These are phyloP conservation scores for Centropyge bicolor DNA, from an alignment of 2,797 vertebrate species.

Conservation along the genomic window DNA sequence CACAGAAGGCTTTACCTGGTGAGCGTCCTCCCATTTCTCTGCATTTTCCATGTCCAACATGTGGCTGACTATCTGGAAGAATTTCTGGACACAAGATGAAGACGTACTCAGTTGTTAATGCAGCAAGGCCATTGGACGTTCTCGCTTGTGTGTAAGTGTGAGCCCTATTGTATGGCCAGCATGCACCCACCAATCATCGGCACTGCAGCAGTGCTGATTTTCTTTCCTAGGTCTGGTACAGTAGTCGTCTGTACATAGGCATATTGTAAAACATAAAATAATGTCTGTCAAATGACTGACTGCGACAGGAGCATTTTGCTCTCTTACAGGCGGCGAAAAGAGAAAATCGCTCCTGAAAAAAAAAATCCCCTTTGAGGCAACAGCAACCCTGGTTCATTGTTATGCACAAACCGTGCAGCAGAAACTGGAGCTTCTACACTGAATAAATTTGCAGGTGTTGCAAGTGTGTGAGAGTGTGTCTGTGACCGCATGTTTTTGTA, in stretches of 20 bases:
- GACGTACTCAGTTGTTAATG: conserved; percentile 5
- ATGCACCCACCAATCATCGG: conserved; percentile 4
- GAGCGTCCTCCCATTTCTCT: conserved; percentile 96
- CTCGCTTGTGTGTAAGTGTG: not conserved
- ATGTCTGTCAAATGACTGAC: conserved; percentile 31
- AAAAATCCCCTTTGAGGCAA: conserved; percentile 40
- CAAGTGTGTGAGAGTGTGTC: conserved; percentile 9
- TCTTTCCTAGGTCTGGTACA: conserved; percentile 5
- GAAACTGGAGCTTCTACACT: conserved; percentile 35
- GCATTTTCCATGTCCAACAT: conserved; percentile 97
- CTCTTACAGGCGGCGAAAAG: conserved; percentile 24
- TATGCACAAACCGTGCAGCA: conserved; percentile 41
- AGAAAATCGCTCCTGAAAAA: conserved; percentile 29
- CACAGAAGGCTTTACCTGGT: conserved; percentile 88
- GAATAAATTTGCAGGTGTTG: conserved; percentile 23
- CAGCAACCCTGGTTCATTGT: conserved; percentile 46
- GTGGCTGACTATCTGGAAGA: conserved; percentile 98
- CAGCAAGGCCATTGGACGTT: not conserved
- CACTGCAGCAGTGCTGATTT: not conserved
- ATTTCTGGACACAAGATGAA: conserved; percentile 87
- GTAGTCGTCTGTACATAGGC: not conserved
- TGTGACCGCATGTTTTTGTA: not conserved
- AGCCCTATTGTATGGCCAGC: not conserved
- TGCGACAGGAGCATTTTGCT: conserved; percentile 38
- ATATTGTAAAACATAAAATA: conserved; percentile 40